Evolutionary conservation across 2,888 invertebrate genomes (phyloP).

Genomic region (Chorisops tibialis): DNA sequence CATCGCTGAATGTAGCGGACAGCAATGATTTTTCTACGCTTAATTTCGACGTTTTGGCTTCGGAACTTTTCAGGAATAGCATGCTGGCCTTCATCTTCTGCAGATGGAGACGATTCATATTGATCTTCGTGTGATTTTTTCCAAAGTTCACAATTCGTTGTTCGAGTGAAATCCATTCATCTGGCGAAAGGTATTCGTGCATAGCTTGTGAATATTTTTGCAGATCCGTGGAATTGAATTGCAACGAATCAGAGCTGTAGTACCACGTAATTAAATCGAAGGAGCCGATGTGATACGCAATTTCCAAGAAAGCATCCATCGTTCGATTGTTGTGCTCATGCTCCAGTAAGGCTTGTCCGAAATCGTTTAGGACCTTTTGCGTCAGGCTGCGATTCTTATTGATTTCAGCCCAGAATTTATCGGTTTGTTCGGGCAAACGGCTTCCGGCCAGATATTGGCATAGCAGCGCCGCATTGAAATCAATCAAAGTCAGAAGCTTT

Average conservation of each 20-base stretch:
- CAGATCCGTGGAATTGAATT: background rate
- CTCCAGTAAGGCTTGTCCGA: conserved; percentile 42
- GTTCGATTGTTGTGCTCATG: conserved; percentile 46
- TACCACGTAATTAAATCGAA: conserved; percentile 43
- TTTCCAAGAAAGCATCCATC: conserved; percentile 47
- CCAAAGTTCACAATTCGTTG: conserved; percentile 51
- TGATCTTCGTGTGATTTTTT: conserved; percentile 43
- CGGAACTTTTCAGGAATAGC: conserved; percentile 30
- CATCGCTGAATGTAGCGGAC: conserved; percentile 33
- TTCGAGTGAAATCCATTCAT: conserved; percentile 47
- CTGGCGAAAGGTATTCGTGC: conserved; percentile 40
- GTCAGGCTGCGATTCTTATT: conserved; percentile 39
- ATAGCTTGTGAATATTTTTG: conserved; percentile 32
- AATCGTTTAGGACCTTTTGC: conserved; percentile 39
- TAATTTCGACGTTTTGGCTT: conserved; percentile 27
- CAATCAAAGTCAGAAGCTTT: conserved; percentile 44
- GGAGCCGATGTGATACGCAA: conserved; percentile 40
- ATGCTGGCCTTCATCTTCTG: conserved; percentile 39
- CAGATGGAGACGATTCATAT: conserved; percentile 43
- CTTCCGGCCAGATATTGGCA: conserved; percentile 46
- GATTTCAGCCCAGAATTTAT: conserved; percentile 41
- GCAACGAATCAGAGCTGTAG: conserved; percentile 46
- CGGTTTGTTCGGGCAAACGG: conserved; percentile 46
- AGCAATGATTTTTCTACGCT: conserved; percentile 35
- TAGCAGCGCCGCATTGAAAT: conserved; percentile 44